phyloP scores from a whole-genome alignment of 2,797 vertebrate genomes.

The Liparis tanakae region DNA sequence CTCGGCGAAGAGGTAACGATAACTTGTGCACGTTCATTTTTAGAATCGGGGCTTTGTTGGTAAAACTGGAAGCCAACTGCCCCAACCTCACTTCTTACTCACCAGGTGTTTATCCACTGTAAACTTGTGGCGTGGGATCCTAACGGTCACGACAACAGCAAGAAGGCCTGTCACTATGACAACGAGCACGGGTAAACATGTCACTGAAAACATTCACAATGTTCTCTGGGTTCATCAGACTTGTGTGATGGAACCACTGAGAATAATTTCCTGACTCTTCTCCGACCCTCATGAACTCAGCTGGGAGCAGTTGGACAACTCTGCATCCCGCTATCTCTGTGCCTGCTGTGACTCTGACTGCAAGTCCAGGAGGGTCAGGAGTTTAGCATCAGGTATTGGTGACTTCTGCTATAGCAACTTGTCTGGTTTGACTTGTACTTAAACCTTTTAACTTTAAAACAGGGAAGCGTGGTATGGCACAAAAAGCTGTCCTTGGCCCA shows the following conservation, averaged over 20 bases:
- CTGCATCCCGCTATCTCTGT: conserved; percentile 66
- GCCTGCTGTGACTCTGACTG: conserved; percentile 80
- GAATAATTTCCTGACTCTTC: background rate
- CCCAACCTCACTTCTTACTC: background rate
- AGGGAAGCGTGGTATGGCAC: conserved; percentile 49
- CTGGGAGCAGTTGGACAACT: conserved; percentile 80
- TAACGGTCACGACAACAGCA: conserved; percentile 40
- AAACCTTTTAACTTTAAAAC: background rate
- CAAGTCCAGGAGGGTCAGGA: conserved; percentile 63
- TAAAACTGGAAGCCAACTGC: background rate
- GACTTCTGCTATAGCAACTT: fast-evolving
- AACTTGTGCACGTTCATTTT: background rate
- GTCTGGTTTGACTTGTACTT: background rate
- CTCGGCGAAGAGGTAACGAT: conserved; percentile 67
- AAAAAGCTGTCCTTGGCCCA: conserved; percentile 70
- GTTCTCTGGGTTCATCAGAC: too few species aligned
- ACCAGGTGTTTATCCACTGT: conserved; percentile 87
- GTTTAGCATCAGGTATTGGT: conserved; percentile 53
- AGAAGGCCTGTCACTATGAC: conserved; percentile 85
- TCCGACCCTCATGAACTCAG: conserved; percentile 41
- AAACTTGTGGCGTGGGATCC: conserved; percentile 80
- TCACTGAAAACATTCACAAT: background rate
- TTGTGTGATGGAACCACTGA: background rate
- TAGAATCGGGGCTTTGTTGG: background rate
- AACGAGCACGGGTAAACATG: conserved; percentile 57